Percentiles rank a stretch among this genome's conserved stretches.
These are phyloP conservation scores for Piezodorus guildinii DNA, from an alignment of 1,140 invertebrate species.

Conservation along the genomic window DNA sequence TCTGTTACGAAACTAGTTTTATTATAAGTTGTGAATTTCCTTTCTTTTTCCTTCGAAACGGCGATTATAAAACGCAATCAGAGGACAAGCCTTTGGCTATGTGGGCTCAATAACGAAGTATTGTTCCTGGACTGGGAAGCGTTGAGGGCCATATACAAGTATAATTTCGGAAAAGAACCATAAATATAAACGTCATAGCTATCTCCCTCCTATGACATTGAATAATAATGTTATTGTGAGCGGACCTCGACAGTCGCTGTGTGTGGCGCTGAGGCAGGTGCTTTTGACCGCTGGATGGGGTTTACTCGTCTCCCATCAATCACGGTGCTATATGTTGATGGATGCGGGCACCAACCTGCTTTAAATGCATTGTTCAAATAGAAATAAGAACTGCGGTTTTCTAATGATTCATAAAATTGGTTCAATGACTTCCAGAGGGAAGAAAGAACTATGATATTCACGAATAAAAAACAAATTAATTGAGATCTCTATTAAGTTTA, in stretches of 20 bases:
- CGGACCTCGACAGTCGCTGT: not conserved
- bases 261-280: not conserved
- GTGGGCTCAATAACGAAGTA: not conserved
- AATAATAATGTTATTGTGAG: not conserved
- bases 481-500: too few species aligned
- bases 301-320: not conserved
- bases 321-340: too few species aligned
- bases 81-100: not conserved
- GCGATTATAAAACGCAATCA: constrained; percentile 4
- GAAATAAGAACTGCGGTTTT: too few species aligned
- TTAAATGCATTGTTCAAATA: too few species aligned
- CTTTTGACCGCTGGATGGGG: not conserved
- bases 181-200: constrained; percentile 4
- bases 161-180: constrained; percentile 7
- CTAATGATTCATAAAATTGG: too few species aligned
- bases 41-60: not conserved
- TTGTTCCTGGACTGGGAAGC: not conserved
- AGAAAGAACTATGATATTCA: too few species aligned
- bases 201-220: not conserved
- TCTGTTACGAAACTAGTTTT: too few species aligned
- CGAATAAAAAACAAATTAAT: too few species aligned
- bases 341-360: too few species aligned
- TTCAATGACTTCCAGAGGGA: too few species aligned
- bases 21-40: too few species aligned
- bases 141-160: not conserved